Base-by-base conservation (phyloP, 2,113 vertebrate genomes). In the Semicossyphus pulcher region DNA sequence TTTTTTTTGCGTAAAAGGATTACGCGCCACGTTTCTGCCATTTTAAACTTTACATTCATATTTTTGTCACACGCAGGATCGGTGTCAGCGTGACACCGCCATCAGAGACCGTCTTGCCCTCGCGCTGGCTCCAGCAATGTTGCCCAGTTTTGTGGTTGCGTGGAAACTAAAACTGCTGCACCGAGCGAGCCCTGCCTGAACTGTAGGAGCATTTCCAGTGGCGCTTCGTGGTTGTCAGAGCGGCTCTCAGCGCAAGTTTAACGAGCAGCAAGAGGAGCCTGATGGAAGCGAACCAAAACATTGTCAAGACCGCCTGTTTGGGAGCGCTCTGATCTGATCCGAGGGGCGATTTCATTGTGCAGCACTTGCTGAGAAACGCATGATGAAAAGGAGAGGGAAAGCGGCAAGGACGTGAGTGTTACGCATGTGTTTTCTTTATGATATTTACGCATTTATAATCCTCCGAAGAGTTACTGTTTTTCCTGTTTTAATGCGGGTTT, bases 161-260 rank as follows among this genome's bases (percentile, higher is more conserved):
- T 92, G 88, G 92, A 90, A 90, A 93, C 91, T 88, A 49, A 76
- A 70, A 69, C 14, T 52, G 66, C 76, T 74, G 81, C 64, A 21
- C 31, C 7, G 75, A 61, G 75, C 28, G 57, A 72, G 63, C 57
- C 49, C 61, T 59, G 66, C 45, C 65, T 59, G 66, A 45, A 69
- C 69, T 39, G 74, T 37, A 29, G 44, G 58, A 51, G 83, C 79
- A 47, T 82, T 83, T 83, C 73, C 84, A 78, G 68, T 25, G 72
- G 81, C 71, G 81, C 81, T 58, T 65, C 39, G 73, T 7, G 36
- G 59, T 10, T 45, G 58, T 59, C 58, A n/a, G 61, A 73, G 81
- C 66, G 71, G 29, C 61, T 76, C 61, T 54, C 36, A 16, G 78
- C 48, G 23, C 72, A 85, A 86, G 62, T 88, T 87, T 21, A 44